phyloP scores from a whole-genome alignment of 1,140 invertebrate species.

The Papilio helenus region DNA sequence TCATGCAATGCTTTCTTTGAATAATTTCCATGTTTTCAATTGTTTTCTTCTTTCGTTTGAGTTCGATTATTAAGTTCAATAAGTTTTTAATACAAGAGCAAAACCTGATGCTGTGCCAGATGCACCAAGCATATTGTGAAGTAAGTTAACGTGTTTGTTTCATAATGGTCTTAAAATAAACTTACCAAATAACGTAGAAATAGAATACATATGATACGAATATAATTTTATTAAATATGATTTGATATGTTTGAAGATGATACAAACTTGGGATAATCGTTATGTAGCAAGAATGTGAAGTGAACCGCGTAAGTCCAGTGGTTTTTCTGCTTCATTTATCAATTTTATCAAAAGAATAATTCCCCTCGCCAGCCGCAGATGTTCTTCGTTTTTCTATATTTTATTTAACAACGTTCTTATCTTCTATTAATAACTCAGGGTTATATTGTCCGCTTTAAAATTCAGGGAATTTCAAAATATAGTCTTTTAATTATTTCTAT shows the following conservation, averaged over 20 bases:
- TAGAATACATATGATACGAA: background rate
- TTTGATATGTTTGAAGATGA: background rate
- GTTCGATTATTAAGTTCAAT: too few relatives aligned
- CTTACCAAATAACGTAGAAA: background rate
- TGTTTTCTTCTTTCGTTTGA: too few relatives aligned
- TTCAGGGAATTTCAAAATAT: background rate
- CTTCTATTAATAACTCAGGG: background rate
- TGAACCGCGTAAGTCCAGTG: background rate
- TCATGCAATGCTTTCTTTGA: too few relatives aligned
- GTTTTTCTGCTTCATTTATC: slow-evolving; percentile 12
- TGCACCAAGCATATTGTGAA: too few relatives aligned
- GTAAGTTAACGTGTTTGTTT: background rate
- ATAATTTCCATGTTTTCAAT: too few relatives aligned
- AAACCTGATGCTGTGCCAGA: too few relatives aligned
- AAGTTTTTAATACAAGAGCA: too few relatives aligned
- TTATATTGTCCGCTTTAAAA: background rate
- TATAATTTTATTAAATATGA: background rate
- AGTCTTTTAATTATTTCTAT: background rate
- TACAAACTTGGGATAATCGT: background rate
- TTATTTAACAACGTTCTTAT: background rate
- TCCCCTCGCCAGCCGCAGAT: background rate
- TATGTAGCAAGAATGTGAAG: slow-evolving; percentile 10
- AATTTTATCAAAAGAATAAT: slow-evolving; percentile 13
- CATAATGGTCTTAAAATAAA: background rate
- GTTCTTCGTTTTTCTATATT: background rate